These are phyloP conservation scores for Orthosia cruda DNA, from an alignment of 2,888 invertebrate genomes.

Conservation along the genomic window DNA sequence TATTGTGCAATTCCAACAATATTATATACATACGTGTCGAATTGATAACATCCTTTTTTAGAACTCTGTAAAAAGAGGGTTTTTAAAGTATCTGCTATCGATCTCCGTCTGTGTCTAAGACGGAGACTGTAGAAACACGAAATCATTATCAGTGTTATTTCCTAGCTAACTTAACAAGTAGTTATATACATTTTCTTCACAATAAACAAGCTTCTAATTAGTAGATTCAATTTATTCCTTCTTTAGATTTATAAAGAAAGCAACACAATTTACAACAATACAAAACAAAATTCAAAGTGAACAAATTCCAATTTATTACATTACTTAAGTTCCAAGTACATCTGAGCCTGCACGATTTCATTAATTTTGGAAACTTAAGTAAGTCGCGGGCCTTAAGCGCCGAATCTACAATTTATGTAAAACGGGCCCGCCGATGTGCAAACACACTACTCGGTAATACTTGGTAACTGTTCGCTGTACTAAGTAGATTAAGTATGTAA, in stretches of 20 bases:
- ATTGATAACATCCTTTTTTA: too few species aligned
- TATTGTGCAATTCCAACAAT: too few species aligned
- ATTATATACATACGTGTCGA: too few species aligned
- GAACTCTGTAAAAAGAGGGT: not conserved
- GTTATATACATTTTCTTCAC: not conserved
- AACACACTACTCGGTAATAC: conserved; percentile 81
- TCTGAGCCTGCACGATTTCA: conserved; percentile 69
- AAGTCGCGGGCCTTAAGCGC: conserved; percentile 65
- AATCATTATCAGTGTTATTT: not conserved
- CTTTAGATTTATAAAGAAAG: conserved; percentile 12
- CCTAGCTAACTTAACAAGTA: not conserved
- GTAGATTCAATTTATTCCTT: conserved; percentile 9
- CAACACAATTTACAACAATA: conserved; percentile 29
- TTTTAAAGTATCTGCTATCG: too few species aligned
- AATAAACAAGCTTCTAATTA: not conserved
- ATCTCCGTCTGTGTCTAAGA: not conserved
- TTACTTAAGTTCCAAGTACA: conserved; percentile 58
- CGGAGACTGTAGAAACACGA: too few species aligned
- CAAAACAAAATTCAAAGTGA: conserved; percentile 40
- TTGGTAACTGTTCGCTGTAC: conserved; percentile 76
- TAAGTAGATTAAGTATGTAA: conserved; percentile 86
- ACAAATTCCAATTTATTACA: conserved; percentile 66
- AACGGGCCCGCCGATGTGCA: conserved; percentile 82
- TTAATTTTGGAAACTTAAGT: conserved; percentile 75
- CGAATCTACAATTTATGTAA: conserved; percentile 87